Percentiles rank a stretch among this genome's conserved stretches.
Conservation (phyloP, 1,140 invertebrate genomes). For the Neelides sp. region DNA sequence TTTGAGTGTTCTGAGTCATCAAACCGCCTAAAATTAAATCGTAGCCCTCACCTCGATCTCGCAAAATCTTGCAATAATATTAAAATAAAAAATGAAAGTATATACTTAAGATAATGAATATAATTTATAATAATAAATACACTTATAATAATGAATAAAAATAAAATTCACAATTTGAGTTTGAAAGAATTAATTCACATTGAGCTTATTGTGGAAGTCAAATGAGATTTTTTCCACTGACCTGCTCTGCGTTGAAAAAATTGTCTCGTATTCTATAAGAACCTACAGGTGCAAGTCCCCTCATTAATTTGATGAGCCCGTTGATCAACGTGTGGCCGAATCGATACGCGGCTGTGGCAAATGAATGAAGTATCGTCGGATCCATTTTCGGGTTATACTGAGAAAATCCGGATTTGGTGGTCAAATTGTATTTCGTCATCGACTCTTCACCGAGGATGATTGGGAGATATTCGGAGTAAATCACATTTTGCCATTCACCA, state of each 20-base stretch:
- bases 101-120: background rate
- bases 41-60: slow-evolving; percentile 16
- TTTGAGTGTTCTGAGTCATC: slow-evolving; percentile 12
- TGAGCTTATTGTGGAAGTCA: too few species aligned
- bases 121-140: background rate
- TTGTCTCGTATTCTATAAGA: background rate
- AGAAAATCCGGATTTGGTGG: slow-evolving; percentile 42
- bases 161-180: too few species aligned
- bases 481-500: slow-evolving; percentile 65
- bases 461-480: slow-evolving; percentile 72
- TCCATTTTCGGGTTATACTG: slow-evolving; percentile 35
- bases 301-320: background rate
- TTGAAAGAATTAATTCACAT: too few species aligned
- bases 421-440: background rate
- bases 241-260: background rate
- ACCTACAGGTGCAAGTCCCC: background rate
- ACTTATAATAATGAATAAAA: too few species aligned
- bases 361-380: slow-evolving; percentile 37
- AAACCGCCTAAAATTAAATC: slow-evolving; percentile 23
- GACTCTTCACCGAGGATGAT: slow-evolving; percentile 50
- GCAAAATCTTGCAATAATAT: too few species aligned
- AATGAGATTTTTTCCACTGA: background rate
- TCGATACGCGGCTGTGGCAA: slow-evolving; percentile 42
- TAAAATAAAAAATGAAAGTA: background rate
- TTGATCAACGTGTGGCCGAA: slow-evolving; percentile 36